phyloP scores from a whole-genome alignment of 2,113 vertebrate species.

The Strix uralensis region DNA sequence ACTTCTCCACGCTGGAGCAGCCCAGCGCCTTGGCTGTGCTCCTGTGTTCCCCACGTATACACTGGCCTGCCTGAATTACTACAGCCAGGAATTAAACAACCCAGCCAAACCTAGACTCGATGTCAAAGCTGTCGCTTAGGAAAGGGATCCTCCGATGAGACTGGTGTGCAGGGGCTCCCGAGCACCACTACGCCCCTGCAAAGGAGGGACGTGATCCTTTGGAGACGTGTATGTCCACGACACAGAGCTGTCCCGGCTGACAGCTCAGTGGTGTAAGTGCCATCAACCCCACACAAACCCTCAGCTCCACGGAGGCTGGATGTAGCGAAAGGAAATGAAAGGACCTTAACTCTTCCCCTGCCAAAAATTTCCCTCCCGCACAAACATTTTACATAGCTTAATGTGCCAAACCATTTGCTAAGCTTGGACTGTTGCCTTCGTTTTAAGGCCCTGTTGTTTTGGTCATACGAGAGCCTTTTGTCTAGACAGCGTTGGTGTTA shows the following conservation, averaged over 20 bases:
- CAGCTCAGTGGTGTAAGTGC: background rate
- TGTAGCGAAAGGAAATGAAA: background rate
- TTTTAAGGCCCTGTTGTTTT: background rate
- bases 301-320: background rate
- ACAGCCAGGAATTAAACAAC: background rate
- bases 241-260: background rate
- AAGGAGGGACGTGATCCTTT: background rate
- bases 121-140: background rate
- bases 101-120: background rate
- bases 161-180: background rate
- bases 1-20: background rate
- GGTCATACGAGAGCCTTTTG: background rate
- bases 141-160: background rate
- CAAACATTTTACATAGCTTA: background rate
- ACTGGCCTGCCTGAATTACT: background rate
- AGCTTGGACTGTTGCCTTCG: background rate
- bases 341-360: background rate
- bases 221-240: accelerated
- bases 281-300: background rate
- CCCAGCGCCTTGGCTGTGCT: background rate
- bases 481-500: background rate
- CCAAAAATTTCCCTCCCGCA: background rate
- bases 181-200: accelerated
- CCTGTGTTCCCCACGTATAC: background rate
- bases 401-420: background rate